Evolutionary conservation across 2,113 vertebrate species (phyloP).

Genomic region (Chlamydotis undulata): DNA sequence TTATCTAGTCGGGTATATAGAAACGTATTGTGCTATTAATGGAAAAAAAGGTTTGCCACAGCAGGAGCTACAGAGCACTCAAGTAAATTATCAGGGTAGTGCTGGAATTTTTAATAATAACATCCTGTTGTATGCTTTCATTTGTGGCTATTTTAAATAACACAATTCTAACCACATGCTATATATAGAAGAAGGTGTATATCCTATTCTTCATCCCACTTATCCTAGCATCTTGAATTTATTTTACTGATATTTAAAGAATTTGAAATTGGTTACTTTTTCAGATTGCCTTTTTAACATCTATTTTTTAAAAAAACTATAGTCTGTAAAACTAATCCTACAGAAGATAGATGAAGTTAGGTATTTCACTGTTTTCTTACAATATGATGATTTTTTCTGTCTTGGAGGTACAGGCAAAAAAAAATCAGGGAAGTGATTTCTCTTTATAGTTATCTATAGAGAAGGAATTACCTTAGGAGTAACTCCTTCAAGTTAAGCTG

Average conservation of each 20-base stretch:
- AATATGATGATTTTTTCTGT: neutral
- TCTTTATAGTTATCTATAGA: neutral
- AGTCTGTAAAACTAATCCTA: neutral
- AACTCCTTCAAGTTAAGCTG: neutral
- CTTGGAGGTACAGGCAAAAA: neutral
- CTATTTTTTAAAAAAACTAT: neutral
- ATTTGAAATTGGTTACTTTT: neutral
- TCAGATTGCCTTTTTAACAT: neutral
- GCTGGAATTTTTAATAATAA: neutral
- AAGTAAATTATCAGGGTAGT: neutral
- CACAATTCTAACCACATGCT: neutral
- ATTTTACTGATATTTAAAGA: neutral
- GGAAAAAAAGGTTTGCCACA: neutral
- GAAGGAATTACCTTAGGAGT: neutral
- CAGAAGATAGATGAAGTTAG: neutral
- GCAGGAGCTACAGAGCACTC: neutral
- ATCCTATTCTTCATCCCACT: neutral
- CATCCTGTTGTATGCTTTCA: neutral
- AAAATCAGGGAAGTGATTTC: neutral
- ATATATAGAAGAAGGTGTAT: neutral
- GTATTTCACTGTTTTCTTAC: neutral
- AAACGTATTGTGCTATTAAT: neutral
- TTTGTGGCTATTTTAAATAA: slow-evolving; percentile 12
- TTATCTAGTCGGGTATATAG: neutral
- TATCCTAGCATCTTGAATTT: neutral